These are phyloP conservation scores for Artibeus jamaicensis DNA, from an alignment of 2,797 vertebrate species.

Conservation along the genomic window DNA sequence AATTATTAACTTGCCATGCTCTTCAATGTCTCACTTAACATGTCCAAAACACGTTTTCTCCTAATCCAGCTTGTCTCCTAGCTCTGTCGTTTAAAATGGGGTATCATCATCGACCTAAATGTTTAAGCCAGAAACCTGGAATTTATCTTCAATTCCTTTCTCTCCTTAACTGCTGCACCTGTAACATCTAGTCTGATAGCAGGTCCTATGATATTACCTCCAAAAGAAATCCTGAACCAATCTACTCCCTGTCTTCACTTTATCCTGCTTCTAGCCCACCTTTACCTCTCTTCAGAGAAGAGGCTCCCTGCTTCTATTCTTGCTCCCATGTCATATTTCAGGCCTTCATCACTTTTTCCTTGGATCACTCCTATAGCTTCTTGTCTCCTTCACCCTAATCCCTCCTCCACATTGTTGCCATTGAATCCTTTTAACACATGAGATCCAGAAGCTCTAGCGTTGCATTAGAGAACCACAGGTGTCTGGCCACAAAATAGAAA, in stretches of 20 bases:
- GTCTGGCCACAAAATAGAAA: background rate
- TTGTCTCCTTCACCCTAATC: background rate
- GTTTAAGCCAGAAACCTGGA: background rate
- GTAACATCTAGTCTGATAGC: background rate
- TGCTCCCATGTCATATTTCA: background rate
- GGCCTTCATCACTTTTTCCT: background rate
- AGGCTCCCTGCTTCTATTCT: background rate
- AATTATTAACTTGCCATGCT: background rate
- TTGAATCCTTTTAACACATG: background rate
- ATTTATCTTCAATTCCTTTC: background rate
- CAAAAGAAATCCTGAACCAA: background rate
- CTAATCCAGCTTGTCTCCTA: background rate
- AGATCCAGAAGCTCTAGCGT: background rate
- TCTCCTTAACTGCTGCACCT: background rate
- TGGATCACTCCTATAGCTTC: background rate
- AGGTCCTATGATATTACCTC: background rate
- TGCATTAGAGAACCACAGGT: background rate
- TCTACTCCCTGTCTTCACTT: background rate
- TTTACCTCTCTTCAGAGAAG: background rate
- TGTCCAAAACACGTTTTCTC: background rate
- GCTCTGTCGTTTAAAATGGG: background rate
- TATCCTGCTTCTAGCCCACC: background rate
- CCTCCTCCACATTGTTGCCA: background rate
- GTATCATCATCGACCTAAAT: background rate
- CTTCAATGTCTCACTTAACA: background rate